Base-by-base conservation (phyloP, 2,888 invertebrate genomes). In the Onthophagus sagittarius region DNA sequence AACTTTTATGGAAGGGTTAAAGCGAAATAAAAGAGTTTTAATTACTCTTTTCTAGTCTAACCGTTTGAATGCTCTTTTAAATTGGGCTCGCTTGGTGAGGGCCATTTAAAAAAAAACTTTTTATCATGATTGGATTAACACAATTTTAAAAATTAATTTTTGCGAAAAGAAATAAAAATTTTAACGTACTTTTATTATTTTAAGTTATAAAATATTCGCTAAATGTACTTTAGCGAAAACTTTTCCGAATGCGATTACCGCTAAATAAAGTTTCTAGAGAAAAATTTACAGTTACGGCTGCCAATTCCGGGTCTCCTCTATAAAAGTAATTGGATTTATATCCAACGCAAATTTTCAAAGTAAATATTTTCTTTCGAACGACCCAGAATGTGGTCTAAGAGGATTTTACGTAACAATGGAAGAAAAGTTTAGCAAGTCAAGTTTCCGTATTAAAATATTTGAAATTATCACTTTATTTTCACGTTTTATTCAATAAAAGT, bases 261-360 rank as follows among this genome's bases (percentile, higher is more conserved):
- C 39, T 53, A 53, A 4, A 11, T 53, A 53, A 53, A 53, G 39
- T 53, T 53, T 53, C 39, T 53, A 53, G 39, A 11, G 39, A 53
- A 53, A 23, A 31, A 31, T 67, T 23, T 32, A 15, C 67, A 63
- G 15, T 63, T 63, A 15, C 14, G 14, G 63, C 5, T 14, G 63
- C 15, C 15, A 15, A 63, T 63, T 63, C 63, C 63, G 15, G 15
- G 4, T 15, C 63, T 63, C 11, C 15, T 63, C 63, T 3, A 13
- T 63, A 63, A 13, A 63, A 63, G 63, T 23, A 67, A 67, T 67
- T 67, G 67, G 31, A 67, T 67, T 67, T 67, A 15, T n/a, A n/a
- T 15, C 67, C 15, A 23, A n/a, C 15, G 23, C 15, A n/a, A 67
- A 67, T 67, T 67, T 67, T 32, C 32, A 67, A 15, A 23, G 67